These are phyloP conservation scores for Monopis laevigella DNA, from an alignment of 2,888 invertebrate species.

Conservation along the genomic window DNA sequence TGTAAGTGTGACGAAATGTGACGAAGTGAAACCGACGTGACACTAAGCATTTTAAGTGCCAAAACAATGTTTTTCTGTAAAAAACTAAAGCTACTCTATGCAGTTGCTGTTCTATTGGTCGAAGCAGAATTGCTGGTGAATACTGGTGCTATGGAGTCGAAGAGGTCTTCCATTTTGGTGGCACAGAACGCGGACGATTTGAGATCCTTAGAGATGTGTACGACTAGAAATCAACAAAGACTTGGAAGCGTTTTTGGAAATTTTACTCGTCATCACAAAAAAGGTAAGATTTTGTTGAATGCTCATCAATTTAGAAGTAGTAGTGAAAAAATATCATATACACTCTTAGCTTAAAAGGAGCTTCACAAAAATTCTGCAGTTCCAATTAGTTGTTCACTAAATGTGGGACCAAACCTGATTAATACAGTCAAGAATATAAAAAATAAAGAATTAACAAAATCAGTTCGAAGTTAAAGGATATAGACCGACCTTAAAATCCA, in stretches of 20 bases:
- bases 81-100: conserved; percentile 58
- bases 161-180: conserved; percentile 49
- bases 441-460: no score
- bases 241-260: conserved; percentile 58
- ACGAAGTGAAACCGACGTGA: conserved; percentile 40
- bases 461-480: no score
- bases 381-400: background rate
- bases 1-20: conserved; percentile 39
- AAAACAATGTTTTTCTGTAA: conserved; percentile 63
- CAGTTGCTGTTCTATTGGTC: conserved; percentile 49
- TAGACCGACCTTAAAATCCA: no score
- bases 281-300: conserved; percentile 32
- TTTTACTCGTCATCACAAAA: conserved; percentile 58
- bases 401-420: background rate
- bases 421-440: no score
- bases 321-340: no score
- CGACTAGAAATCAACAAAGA: conserved; percentile 50
- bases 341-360: background rate
- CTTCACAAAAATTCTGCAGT: no score
- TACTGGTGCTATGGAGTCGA: conserved; percentile 55
- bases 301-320: no score
- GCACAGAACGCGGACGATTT: conserved; percentile 51
- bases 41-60: conserved; percentile 38
- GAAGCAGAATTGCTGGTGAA: conserved; percentile 53
- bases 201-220: conserved; percentile 51